Base-by-base conservation (phyloP, 2,113 vertebrate genomes). In the Melanerpes formicivorus region DNA sequence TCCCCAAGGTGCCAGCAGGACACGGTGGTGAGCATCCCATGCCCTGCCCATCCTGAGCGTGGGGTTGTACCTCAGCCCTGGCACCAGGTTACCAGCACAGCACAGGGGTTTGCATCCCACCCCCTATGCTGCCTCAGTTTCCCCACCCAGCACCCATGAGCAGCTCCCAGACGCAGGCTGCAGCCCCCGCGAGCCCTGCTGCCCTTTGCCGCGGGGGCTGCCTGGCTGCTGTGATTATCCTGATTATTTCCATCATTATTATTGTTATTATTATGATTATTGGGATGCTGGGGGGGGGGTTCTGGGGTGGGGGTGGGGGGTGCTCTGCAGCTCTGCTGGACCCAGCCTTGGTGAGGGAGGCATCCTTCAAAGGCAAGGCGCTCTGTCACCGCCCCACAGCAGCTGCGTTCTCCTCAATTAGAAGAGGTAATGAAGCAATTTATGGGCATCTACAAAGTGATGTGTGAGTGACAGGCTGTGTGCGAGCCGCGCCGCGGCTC, bases 381-480 rank as follows among this genome's bases (percentile, higher is more conserved):
- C 92, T 91, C 93, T 42, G 81, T 94, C 95, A 83, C 79, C 94
- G 89, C 95, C 96, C 95, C 92, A 52, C 92, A 88, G 96, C 96
- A 96, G 96, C 96, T 97, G 96, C 77, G 92, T 96, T 97, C 96
- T 95, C 95, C 95, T 96, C 96, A 96, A 97, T 97, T 97, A 97
- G 96, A 96, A 95, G 95, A 96, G 95, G 95, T 97, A 97, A 97
- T 97, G 95, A 96, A 97, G 96, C 96, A 97, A 96, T 97, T 97
- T 97, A 97, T 96, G 96, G 96, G 96, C 96, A 96, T 95, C 95
- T 96, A 86, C 95, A 82, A 95, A 95, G 95, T 97, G 96, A 97
- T 91, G 96, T 95, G 95, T 97, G 96, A 97, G 94, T 97, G 96
- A 97, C 96, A 97, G 96, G 93, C 95, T 92, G 96, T 83, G 95